Base-by-base conservation (phyloP, 2,113 vertebrate genomes). In the Centropus unirufus region DNA sequence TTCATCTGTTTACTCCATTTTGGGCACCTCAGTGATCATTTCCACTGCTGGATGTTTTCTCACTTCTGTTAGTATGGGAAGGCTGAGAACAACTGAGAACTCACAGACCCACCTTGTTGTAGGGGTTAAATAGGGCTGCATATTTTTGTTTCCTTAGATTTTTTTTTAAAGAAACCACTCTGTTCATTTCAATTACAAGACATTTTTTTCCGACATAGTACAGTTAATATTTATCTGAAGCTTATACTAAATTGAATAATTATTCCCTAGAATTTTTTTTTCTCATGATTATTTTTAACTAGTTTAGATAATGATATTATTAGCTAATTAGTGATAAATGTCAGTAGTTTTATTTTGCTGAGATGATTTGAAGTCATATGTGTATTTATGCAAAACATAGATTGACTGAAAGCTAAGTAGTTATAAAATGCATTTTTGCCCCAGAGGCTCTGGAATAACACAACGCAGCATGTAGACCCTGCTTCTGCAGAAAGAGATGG, bases 241-340 rank as follows among this genome's bases (percentile, higher is more conserved):
- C 3, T 89, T 89, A 73, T 46, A 75, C 52, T 49, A 88, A 93
- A 95, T 90, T 90, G 42, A 94, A 74, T 94, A 88, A 90, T 95
- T 93, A 62, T 92, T 78, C 64, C 46, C 40, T 36, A 20, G 10
- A 57, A 75, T 81, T 95, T 93, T 95, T 67, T 54, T 47, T 68
- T 84, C 46, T 68, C 29, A n/a, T 67, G 34, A 85, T 74, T 91
- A 78, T 93, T 92, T 62, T 79, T 61, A 79, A 64, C 90, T 83
- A 91, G 70, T 85, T 40, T 90, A 83, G 79, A 94, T 96, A 94
- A 96, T 92, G 36, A 87, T 80, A 89, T 93, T 94, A 94, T 93
- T 96, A 92, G 64, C 63, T 94, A 96, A 96, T 96, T 96, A 96
- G 69, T 94, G 93, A 92, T 96, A 94, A 96, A 96, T 95, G 67